Evolutionary conservation across 2,113 vertebrate genomes (phyloP).

Genomic region (Pelusios castaneus): DNA sequence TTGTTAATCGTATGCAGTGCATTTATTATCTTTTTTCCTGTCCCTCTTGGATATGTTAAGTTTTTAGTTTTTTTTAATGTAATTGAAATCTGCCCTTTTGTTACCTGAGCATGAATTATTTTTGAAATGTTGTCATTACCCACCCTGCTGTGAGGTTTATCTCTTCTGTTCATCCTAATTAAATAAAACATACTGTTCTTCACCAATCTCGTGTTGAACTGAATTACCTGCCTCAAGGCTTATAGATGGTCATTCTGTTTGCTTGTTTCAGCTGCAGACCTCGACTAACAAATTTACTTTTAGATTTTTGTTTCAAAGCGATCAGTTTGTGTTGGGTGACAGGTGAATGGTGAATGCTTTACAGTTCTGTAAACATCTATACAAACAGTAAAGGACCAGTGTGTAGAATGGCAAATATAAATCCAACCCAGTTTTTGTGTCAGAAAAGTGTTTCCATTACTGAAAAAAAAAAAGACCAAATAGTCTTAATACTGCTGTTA

Average conservation of each 20-base stretch:
- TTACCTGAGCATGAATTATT: conserved; percentile 79
- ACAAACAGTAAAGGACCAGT: conserved; percentile 56
- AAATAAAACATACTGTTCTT: conserved; percentile 80
- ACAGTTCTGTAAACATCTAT: conserved; percentile 66
- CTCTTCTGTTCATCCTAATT: conserved; percentile 81
- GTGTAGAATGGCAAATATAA: conserved; percentile 16
- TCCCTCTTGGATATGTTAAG: conserved; percentile 38
- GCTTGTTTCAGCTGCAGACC: conserved; percentile 31
- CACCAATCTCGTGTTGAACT: conserved; percentile 56
- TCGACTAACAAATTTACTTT: conserved; percentile 48
- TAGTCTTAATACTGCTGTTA: conserved; percentile 4
- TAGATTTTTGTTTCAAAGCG: conserved; percentile 70
- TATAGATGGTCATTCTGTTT: conserved; percentile 1
- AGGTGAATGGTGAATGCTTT: conserved; percentile 65
- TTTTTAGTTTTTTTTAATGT: conserved; percentile 70
- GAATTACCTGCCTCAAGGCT: conserved; percentile 77
- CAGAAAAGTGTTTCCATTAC: conserved; percentile 10
- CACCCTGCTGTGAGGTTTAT: conserved; percentile 78
- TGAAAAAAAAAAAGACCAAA: conserved; percentile 17
- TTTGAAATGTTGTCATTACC: conserved; percentile 75
- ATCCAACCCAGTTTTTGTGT: conserved; percentile 31
- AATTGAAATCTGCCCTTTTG: conserved; percentile 79
- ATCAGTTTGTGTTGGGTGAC: conserved; percentile 60
- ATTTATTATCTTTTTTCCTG: conserved; percentile 25
- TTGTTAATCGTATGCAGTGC: conserved; percentile 39